These are phyloP conservation scores for Chironomus tepperi DNA, from an alignment of 1,140 invertebrate species.

Conservation along the genomic window DNA sequence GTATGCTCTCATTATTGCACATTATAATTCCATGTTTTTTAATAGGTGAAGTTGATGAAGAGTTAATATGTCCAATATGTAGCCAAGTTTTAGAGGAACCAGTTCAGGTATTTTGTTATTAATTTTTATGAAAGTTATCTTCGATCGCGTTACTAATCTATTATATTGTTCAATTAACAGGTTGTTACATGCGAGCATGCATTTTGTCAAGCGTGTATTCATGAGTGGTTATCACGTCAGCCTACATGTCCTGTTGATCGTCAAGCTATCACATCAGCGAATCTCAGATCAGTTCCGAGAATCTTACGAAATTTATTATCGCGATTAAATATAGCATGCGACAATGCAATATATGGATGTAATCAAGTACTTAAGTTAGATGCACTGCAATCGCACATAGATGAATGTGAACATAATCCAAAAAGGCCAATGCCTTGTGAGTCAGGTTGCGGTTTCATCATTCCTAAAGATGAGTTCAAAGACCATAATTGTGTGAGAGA, in stretches of 20 bases:
- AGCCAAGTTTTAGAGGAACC: slow-evolving; percentile 72
- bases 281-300: slow-evolving; percentile 81
- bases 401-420: slow-evolving; percentile 90
- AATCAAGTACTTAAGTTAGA: slow-evolving; percentile 77
- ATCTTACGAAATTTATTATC: slow-evolving; percentile 86
- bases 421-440: slow-evolving; percentile 88
- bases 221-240: slow-evolving; percentile 87
- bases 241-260: slow-evolving; percentile 90
- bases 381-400: slow-evolving; percentile 66
- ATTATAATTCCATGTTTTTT: too few relatives aligned
- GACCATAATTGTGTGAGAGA: slow-evolving; percentile 91
- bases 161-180: slow-evolving; percentile 44
- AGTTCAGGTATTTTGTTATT: slow-evolving; percentile 53
- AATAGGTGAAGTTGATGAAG: slow-evolving; percentile 65
- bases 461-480: slow-evolving; percentile 90
- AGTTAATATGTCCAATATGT: slow-evolving; percentile 74
- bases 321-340: slow-evolving; percentile 79
- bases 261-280: slow-evolving; percentile 73
- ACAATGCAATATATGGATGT: slow-evolving; percentile 84
- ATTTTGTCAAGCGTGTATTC: slow-evolving; percentile 87
- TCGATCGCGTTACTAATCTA: not conserved
- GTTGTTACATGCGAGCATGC: slow-evolving; percentile 92
- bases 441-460: slow-evolving; percentile 83
- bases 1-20: too few relatives aligned
- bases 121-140: slow-evolving; percentile 7